Evolutionary conservation across 2,113 vertebrate species (phyloP).

Genomic region (Hucho hucho): DNA sequence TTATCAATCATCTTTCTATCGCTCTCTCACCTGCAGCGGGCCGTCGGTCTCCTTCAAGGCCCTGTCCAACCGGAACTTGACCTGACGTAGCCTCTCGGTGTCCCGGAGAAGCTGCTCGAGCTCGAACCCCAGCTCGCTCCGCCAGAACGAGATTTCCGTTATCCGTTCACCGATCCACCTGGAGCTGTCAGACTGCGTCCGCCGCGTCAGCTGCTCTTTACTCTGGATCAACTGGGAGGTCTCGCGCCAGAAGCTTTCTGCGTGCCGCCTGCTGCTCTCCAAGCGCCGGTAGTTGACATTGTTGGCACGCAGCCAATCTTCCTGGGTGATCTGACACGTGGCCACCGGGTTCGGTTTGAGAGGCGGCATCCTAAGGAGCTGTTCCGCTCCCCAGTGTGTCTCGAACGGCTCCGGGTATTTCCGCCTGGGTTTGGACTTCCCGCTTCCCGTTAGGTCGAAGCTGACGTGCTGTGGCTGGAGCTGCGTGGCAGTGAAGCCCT

Average conservation of each 20-base stretch:
- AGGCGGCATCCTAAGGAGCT: not conserved
- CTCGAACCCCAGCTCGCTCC: constrained; percentile 35
- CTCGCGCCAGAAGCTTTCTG: not conserved
- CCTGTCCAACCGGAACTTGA: constrained; percentile 42
- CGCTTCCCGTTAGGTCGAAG: too few species aligned
- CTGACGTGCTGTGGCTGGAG: too few species aligned
- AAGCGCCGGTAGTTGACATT: not conserved
- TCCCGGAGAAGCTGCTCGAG: constrained; percentile 46
- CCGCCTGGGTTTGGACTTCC: not conserved
- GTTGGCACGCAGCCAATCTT: not conserved
- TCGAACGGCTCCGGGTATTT: not conserved
- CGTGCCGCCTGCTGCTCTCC: not conserved
- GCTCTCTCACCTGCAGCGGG: constrained; percentile 4
- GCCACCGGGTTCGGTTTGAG: constrained; percentile 6
- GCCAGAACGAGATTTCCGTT: constrained; percentile 38
- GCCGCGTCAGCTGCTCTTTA: constrained; percentile 1
- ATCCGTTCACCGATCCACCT: constrained; percentile 21
- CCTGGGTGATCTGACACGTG: not conserved
- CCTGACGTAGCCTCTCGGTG: constrained; percentile 28
- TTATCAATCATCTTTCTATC: too few species aligned
- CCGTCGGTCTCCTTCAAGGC: constrained; percentile 25
- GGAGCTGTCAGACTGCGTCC: constrained; percentile 30
- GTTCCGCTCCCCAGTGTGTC: not conserved
- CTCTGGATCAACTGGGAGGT: not conserved
- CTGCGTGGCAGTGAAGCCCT: too few species aligned